Percentiles rank a stretch among this genome's conserved stretches.
phyloP scores from a whole-genome alignment of 2,797 vertebrate species.

The Hoplostethus atlanticus region DNA sequence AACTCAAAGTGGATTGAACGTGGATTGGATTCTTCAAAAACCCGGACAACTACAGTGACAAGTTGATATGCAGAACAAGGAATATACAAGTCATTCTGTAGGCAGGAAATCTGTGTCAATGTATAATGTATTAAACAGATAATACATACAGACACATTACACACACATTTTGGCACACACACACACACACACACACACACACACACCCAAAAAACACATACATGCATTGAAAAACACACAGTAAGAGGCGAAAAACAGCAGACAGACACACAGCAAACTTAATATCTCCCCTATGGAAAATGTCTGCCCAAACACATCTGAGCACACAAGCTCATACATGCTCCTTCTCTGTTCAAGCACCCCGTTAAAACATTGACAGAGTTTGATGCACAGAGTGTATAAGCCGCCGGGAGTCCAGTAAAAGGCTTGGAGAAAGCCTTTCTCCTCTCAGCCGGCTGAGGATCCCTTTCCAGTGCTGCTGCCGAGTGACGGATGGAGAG shows the following conservation, averaged over 20 bases:
- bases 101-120: no score
- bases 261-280: neutral
- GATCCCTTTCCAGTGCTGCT: slow-evolving; percentile 30
- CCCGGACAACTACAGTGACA: no score
- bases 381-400: neutral
- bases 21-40: no score
- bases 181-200: slow-evolving; percentile 8
- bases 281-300: neutral
- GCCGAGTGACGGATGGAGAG: slow-evolving; percentile 24
- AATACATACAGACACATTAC: slow-evolving; percentile 6
- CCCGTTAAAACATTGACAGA: neutral
- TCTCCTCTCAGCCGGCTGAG: slow-evolving; percentile 11
- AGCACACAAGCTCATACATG: neutral
- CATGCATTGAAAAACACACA: neutral
- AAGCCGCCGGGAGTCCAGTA: slow-evolving; percentile 19
- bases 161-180: neutral
- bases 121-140: no score
- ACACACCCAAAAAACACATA: slow-evolving; percentile 10
- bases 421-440: slow-evolving; percentile 9
- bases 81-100: no score
- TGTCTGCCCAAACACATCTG: slow-evolving; percentile 18
- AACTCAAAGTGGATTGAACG: no score
- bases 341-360: neutral
- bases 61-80: no score
- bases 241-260: neutral